These are phyloP conservation scores for Pentamera pediparva DNA, from an alignment of 53 echinoderm and acorn worm genomes.

Conservation along the genomic window DNA sequence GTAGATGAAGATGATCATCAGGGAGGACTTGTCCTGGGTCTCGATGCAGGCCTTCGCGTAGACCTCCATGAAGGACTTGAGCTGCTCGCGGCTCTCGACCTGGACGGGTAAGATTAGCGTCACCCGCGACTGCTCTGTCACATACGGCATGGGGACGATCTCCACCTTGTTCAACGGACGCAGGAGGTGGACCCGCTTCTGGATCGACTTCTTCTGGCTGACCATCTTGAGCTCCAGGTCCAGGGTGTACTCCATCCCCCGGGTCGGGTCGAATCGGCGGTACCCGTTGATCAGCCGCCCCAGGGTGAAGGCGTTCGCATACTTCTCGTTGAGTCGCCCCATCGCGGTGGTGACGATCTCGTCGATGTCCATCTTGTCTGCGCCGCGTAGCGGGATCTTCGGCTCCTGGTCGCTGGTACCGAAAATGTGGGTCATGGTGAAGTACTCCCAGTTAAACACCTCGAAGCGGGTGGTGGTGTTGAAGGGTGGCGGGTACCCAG, in stretches of 20 bases:
- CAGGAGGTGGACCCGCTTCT: constrained; percentile 81
- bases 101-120: constrained; percentile 78
- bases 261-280: constrained; percentile 80
- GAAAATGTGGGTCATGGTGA: constrained; percentile 93
- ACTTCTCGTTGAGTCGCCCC: constrained; percentile 74
- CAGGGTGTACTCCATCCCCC: constrained; percentile 95
- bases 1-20: constrained; percentile 94
- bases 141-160: constrained; percentile 95
- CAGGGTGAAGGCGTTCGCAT: constrained; percentile 77
- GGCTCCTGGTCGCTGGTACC: constrained; percentile 61
- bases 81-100: constrained; percentile 74
- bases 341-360: constrained; percentile 87
- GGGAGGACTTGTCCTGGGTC: constrained; percentile 79
- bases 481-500: constrained; percentile 63
- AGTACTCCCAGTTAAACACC: constrained; percentile 91
- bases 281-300: constrained; percentile 90
- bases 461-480: constrained; percentile 82
- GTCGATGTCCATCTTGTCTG: constrained; percentile 89
- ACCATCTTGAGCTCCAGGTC: constrained; percentile 86
- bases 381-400: constrained; percentile 71
- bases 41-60: constrained; percentile 85
- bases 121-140: constrained; percentile 87
- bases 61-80: constrained; percentile 76
- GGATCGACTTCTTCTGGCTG: constrained; percentile 64
- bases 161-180: constrained; percentile 88